phyloP scores from a whole-genome alignment of 2,113 vertebrate species.

The Chloebia gouldiae region DNA sequence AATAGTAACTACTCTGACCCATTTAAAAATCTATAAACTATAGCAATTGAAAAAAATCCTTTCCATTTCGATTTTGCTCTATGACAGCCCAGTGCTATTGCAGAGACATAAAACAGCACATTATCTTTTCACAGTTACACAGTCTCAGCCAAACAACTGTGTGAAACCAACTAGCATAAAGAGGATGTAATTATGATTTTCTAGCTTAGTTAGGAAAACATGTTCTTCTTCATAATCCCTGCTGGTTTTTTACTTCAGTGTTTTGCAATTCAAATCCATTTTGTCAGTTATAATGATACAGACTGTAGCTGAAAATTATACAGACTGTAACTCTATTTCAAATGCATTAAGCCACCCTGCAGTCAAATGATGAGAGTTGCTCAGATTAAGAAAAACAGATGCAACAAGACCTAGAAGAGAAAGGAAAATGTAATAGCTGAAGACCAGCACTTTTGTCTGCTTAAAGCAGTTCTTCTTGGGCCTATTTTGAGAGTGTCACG shows the following conservation, averaged over 20 bases:
- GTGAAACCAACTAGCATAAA: neutral
- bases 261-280: slow-evolving; percentile 7
- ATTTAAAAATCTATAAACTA: neutral
- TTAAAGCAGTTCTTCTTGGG: neutral
- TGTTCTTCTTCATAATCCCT: neutral
- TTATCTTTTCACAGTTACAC: neutral
- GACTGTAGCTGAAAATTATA: neutral
- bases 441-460: neutral
- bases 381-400: neutral
- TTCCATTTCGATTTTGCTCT: neutral
- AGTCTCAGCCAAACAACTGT: neutral
- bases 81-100: neutral
- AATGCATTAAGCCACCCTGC: neutral
- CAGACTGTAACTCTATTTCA: slow-evolving; percentile 11
- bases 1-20: neutral
- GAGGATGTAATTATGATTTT: slow-evolving; percentile 2
- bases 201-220: neutral
- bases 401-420: neutral
- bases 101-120: neutral
- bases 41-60: neutral
- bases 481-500: neutral
- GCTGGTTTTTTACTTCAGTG: neutral
- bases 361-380: neutral
- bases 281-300: slow-evolving; percentile 13
- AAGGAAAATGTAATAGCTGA: neutral